Base-by-base conservation (phyloP, 1,140 invertebrate species). In the Drosophila orosa region DNA sequence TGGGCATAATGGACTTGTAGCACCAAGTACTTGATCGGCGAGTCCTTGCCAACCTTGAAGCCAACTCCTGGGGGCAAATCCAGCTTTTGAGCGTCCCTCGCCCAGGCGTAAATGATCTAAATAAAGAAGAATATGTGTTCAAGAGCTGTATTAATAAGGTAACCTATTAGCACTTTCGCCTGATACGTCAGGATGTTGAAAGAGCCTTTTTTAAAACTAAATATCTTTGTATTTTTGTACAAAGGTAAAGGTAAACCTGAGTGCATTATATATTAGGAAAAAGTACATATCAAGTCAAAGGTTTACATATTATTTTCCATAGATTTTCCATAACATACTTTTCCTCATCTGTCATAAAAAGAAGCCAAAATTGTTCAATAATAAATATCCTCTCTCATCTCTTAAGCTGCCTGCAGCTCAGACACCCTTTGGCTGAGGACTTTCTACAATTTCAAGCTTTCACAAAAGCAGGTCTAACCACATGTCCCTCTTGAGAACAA, bases 61-160 rank as follows among this genome's bases (percentile, higher is more conserved):
- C 94, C 95, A 15, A 98, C 97, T 83, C 95, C 97, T 61, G 96
- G 92, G 1, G 99, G 99, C 50, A 99, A 92, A 42, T 95, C 92
- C 6, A 99, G 93, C 33, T 94, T 94, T 5, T 98, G 97, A 1
- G 99, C 98, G 92, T 99, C 97, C 89, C 97, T 94, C 4, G 98
- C 98, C 98, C 98, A 99, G 0, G 98, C 98, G 93, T 99, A 99
- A 19, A 99, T 94, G 69, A 99, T 97, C 95, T 98, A 78, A 45
- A 80, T 37, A 61, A 57, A 74, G 29, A 76, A 56, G 33, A 54
- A 50, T 25, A 37, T 39, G 7, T 13, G 10, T 33, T 39, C 19
- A 17, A 24, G n/a, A 58, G 7, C 13, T 35, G 50, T 6, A 31
- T 37, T 2, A 60, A 25, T 47, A 33, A n/a, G 5, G 10, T 22